These are phyloP conservation scores for Jacana jacana DNA, from an alignment of 2,113 vertebrate genomes.

Conservation along the genomic window DNA sequence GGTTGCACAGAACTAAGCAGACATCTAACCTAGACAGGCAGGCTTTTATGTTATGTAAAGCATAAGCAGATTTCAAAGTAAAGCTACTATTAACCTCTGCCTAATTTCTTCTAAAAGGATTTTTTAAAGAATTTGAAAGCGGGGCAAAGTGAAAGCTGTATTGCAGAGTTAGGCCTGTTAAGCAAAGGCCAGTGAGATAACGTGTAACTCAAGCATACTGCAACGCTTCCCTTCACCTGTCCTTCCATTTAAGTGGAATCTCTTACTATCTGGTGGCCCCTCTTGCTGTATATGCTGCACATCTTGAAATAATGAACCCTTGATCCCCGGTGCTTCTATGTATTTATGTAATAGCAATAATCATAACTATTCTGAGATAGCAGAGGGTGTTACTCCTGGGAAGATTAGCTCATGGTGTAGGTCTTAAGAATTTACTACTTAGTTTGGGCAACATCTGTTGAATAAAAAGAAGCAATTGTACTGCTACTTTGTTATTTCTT, in stretches of 20 bases:
- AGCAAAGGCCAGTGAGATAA: neutral
- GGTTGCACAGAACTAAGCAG: slow-evolving; percentile 22
- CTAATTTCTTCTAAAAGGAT: slow-evolving; percentile 52
- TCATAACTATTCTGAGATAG: neutral
- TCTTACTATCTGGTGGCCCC: neutral
- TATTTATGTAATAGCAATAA: neutral
- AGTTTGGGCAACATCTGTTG: neutral
- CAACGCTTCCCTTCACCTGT: neutral
- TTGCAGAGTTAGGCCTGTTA: neutral
- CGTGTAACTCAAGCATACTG: neutral
- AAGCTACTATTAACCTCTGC: slow-evolving; percentile 57
- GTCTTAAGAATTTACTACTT: neutral
- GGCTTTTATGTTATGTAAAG: slow-evolving; percentile 53
- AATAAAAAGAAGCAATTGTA: slow-evolving; percentile 13
- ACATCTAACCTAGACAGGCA: slow-evolving; percentile 29
- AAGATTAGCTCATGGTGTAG: neutral
- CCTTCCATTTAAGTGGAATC: neutral
- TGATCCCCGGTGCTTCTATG: neutral
- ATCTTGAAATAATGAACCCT: neutral
- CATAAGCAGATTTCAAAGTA: slow-evolving; percentile 63
- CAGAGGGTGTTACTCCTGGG: neutral
- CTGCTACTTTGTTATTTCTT: neutral
- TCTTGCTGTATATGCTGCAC: neutral
- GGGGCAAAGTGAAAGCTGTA: neutral
- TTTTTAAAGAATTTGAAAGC: slow-evolving; percentile 43